These are phyloP conservation scores for Nipponia nippon DNA, from an alignment of 2,113 vertebrate species.

Conservation along the genomic window DNA sequence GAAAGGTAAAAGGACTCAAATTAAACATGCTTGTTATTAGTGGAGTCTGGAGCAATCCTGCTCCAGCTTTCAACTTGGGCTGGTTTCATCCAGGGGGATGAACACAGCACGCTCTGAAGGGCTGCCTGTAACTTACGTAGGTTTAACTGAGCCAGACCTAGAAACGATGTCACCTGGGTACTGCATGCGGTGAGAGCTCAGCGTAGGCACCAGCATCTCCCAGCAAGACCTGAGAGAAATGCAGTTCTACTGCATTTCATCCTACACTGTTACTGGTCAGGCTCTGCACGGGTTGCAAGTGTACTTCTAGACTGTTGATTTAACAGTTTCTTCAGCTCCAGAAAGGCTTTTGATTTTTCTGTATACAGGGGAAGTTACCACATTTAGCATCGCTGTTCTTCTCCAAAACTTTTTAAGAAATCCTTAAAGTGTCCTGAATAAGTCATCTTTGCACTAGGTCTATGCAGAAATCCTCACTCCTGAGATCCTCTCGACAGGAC, in stretches of 20 bases:
- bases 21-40: neutral
- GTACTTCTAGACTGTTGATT: neutral
- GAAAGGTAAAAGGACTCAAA: too few species aligned
- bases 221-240: neutral
- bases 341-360: neutral
- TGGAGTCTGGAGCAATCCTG: neutral
- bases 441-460: neutral
- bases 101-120: neutral
- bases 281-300: neutral
- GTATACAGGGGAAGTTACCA: neutral
- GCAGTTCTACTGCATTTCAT: neutral
- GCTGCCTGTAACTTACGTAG: too few species aligned
- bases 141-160: neutral
- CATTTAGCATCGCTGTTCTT: accelerated
- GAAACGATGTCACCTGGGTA: neutral
- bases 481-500: neutral
- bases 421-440: neutral
- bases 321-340: neutral
- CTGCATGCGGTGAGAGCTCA: accelerated
- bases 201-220: neutral
- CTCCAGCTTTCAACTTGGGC: neutral
- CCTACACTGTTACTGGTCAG: neutral
- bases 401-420: neutral
- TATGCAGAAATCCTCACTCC: neutral
- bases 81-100: neutral